Conservation (phyloP, 2,888 invertebrate species). For the Hirudinaria manillensis region DNA sequence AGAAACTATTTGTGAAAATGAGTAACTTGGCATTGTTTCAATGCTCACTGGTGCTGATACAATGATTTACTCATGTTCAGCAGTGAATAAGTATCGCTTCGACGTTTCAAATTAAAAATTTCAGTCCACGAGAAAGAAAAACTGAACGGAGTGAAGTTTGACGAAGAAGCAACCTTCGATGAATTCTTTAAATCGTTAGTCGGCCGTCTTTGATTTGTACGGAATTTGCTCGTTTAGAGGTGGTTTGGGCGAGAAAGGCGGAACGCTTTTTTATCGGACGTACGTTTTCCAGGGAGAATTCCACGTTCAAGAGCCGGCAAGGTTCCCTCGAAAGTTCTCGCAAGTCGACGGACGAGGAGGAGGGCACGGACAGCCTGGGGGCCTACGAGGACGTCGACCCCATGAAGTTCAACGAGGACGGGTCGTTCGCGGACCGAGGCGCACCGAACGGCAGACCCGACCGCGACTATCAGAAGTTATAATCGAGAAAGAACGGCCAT, state of each 20-base stretch:
- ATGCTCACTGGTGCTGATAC: background rate
- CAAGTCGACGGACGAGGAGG: conserved; percentile 59
- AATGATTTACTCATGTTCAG: background rate
- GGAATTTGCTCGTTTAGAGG: too few species aligned
- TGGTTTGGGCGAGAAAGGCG: too few species aligned
- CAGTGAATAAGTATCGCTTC: too few species aligned
- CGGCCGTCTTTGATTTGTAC: conserved; percentile 24
- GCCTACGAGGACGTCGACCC: conserved; percentile 98
- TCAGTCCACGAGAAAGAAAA: conserved; percentile 32
- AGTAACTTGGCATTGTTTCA: background rate
- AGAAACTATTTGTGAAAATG: background rate
- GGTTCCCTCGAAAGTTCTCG: conserved; percentile 57
- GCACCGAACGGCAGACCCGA: too few species aligned
- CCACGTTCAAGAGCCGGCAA: conserved; percentile 40
- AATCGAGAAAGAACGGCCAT: too few species aligned
- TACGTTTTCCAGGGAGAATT: conserved; percentile 21
- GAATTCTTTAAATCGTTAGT: conserved; percentile 32
- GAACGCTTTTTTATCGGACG: too few species aligned
- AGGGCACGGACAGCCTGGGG: conserved; percentile 97
- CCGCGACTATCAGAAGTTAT: too few species aligned
- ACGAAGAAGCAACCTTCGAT: conserved; percentile 32
- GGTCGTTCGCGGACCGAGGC: conserved; percentile 85
- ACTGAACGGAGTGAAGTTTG: conserved; percentile 27
- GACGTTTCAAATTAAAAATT: too few species aligned
- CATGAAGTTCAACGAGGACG: conserved; percentile 94